Evolutionary conservation across 2,113 vertebrate genomes (phyloP).

Genomic region (Malurus elegans): DNA sequence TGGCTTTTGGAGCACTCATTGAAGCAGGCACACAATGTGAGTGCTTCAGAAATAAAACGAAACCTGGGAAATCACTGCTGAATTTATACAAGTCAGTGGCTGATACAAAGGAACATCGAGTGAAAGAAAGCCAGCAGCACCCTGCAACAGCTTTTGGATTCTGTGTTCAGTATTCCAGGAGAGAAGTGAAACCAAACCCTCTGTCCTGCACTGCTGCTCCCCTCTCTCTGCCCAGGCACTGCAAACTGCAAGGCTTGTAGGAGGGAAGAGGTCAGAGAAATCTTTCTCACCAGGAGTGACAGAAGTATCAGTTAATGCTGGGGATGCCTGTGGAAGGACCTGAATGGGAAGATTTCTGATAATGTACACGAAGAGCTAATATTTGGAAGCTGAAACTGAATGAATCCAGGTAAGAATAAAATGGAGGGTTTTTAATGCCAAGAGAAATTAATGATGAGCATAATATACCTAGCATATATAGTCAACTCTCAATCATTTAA

Average conservation of each 20-base stretch:
- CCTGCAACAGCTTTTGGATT: not conserved
- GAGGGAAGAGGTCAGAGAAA: not conserved
- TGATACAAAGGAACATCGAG: not conserved
- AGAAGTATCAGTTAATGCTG: not conserved
- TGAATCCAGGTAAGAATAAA: conserved; percentile 18
- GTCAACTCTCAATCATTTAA: conserved; percentile 28
- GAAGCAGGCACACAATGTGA: not conserved
- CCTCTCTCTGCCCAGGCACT: not conserved
- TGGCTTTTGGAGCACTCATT: not conserved
- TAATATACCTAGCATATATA: conserved; percentile 48
- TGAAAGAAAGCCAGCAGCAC: not conserved
- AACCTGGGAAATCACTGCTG: not conserved
- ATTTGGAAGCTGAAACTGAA: not conserved
- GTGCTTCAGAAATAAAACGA: not conserved
- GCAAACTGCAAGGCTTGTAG: not conserved
- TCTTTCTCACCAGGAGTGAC: accelerated
- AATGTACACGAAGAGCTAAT: not conserved
- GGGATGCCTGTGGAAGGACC: not conserved
- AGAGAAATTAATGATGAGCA: conserved; percentile 10
- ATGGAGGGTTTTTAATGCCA: not conserved
- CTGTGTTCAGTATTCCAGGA: not conserved
- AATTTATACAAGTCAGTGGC: not conserved
- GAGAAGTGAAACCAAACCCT: accelerated
- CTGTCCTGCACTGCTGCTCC: not conserved
- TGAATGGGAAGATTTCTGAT: not conserved